Evolutionary conservation across 2,113 vertebrate species (phyloP).

Genomic region (Prochilodus magdalenae): DNA sequence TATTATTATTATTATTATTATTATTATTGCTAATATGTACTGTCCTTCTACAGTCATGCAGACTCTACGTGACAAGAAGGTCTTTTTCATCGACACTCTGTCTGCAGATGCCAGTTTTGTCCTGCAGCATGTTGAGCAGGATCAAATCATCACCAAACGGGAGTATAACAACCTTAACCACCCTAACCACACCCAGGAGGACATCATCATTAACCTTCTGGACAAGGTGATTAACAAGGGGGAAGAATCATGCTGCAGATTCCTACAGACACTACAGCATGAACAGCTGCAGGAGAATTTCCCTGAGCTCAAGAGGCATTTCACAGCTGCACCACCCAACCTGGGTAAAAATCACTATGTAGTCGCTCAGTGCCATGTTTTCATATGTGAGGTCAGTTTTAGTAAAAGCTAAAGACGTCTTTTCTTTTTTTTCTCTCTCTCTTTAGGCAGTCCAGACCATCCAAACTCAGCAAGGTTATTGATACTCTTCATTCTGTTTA

Average conservation of each 20-base stretch:
- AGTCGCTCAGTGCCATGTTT: no score
- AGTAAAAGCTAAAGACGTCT: not conserved
- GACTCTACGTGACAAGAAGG: slow-evolving; percentile 53
- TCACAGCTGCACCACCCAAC: not conserved
- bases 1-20: no score
- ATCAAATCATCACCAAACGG: slow-evolving; percentile 19
- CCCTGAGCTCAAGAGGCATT: not conserved
- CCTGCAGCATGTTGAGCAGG: slow-evolving; percentile 55
- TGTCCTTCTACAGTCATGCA: slow-evolving; percentile 46
- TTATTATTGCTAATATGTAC: no score
- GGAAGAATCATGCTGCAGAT: not conserved
- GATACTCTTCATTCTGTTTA: not conserved
- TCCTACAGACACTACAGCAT: slow-evolving; percentile 4
- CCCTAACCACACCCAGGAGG: not conserved
- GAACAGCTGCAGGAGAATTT: slow-evolving; percentile 11
- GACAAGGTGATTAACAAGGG: slow-evolving; percentile 25
- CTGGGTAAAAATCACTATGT: not conserved
- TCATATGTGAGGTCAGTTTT: not conserved
- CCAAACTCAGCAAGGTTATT: not conserved
- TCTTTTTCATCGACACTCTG: slow-evolving; percentile 17
- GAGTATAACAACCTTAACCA: slow-evolving; percentile 69
- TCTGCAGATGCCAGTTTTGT: slow-evolving; percentile 53
- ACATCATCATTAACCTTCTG: slow-evolving; percentile 19
- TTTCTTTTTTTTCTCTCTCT: not conserved
- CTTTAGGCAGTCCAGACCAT: no score